Evolutionary conservation across 2,113 vertebrate species (phyloP), one percentile per base, ranked within the genome.

Genomic region (Brachionichthys hirsutus): DNA sequence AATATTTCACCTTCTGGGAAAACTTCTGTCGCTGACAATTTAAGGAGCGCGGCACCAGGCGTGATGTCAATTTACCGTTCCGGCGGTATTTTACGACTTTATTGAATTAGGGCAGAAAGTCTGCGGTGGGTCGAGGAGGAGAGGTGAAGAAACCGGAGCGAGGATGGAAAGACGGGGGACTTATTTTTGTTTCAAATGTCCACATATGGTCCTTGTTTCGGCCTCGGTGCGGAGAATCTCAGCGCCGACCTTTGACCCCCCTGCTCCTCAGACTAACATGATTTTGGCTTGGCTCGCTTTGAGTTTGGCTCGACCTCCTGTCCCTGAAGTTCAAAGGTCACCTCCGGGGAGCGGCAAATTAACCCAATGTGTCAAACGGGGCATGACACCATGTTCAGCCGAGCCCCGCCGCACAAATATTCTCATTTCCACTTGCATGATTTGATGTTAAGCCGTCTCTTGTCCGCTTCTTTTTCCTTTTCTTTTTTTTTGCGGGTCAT

Each of bases 291-390:
- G 89, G 88, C 85, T 85, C 78, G 54, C 85, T 89, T 86, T 62
- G 84, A 85, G 87, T 62, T 84, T 73, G 49, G 47, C 79, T 81
- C 49, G 89, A 92, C 87, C 90, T 81, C 24, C 8, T 66, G 83
- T 81, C 81, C 84, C 82, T 59, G 61, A 68, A 77, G 91, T 80
- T 90, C 88, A 90, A 64, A 77, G 91, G 89, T 90, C 91, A 87
- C 62, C 78, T 78, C 71, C 73, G 84, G 85, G 78, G 88, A 89
- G 83, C 91, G 86, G 89, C 90, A 92, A 91, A 92, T 92, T 91
- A 92, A 92, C 88, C 89, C 91, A 92, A 91, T 92, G 91, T 87
- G 90, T 91, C 91, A 92, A 89, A 91, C 40, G 71, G 84, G 83
- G 84, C 83, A 91, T 92, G 88, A 91, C 87, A 89, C 90, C 87